Evolutionary conservation across 2,797 vertebrate species (phyloP).

Genomic region (Adelosebastes latens): DNA sequence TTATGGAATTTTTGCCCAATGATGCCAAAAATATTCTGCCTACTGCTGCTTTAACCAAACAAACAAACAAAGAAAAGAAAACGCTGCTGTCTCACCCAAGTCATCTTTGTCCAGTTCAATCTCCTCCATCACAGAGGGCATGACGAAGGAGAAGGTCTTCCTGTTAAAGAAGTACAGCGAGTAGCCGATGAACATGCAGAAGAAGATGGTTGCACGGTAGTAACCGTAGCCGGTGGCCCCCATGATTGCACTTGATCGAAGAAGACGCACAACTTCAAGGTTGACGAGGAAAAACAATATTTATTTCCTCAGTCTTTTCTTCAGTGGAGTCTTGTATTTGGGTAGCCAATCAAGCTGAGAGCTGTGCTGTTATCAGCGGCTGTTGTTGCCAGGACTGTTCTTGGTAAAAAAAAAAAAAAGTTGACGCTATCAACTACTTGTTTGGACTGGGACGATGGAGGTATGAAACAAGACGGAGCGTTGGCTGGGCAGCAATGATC

Average conservation of each 20-base stretch:
- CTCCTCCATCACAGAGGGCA: slow-evolving; percentile 95
- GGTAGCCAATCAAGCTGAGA: background rate
- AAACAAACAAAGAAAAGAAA: background rate
- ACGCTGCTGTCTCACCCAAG: slow-evolving; percentile 84
- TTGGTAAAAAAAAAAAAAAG: background rate
- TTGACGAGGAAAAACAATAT: background rate
- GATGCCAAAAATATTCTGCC: too few relatives aligned
- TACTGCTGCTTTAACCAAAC: too few relatives aligned
- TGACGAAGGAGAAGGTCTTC: slow-evolving; percentile 98
- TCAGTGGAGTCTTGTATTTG: background rate
- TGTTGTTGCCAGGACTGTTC: background rate
- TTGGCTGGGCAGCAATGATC: background rate
- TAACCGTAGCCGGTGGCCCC: slow-evolving; percentile 85
- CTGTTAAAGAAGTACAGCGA: slow-evolving; percentile 97
- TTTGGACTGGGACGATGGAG: slow-evolving; percentile 7
- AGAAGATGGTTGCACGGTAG: slow-evolving; percentile 89
- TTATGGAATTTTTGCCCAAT: too few relatives aligned
- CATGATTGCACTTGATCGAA: slow-evolving; percentile 76
- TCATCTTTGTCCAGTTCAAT: slow-evolving; percentile 94
- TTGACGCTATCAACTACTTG: background rate
- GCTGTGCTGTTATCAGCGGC: background rate
- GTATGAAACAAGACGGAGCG: background rate
- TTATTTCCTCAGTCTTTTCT: background rate
- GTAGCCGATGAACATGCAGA: slow-evolving; percentile 95
- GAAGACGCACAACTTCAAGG: background rate